These are phyloP conservation scores for Hemichromis elongatus DNA, from an alignment of 2,113 vertebrate species.

Conservation along the genomic window DNA sequence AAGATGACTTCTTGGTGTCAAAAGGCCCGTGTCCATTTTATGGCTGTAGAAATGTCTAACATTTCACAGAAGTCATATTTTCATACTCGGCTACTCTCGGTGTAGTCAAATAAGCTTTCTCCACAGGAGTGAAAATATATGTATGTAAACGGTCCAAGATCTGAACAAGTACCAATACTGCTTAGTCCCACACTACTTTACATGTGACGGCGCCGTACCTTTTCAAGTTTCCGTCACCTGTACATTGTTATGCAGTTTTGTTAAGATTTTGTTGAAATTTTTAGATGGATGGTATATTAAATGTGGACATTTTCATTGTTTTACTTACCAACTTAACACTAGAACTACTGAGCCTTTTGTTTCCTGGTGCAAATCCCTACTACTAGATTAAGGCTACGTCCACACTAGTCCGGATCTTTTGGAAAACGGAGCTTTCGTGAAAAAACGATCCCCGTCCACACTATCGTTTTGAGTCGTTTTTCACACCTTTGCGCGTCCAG, in stretches of 20 bases:
- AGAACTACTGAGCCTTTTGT: no score
- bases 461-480: no score
- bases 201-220: fast-evolving
- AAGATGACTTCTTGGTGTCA: background rate
- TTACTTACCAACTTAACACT: no score
- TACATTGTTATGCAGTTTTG: background rate
- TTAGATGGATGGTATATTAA: background rate
- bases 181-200: background rate
- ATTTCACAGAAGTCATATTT: background rate
- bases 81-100: background rate
- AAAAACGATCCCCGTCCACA: no score
- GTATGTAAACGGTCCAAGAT: background rate
- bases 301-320: no score
- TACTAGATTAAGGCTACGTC: no score
- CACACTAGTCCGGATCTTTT: no score
- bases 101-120: background rate
- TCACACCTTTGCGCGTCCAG: no score
- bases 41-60: background rate
- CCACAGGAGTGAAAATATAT: background rate
- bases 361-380: no score
- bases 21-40: background rate
- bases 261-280: background rate
- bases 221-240: fast-evolving
- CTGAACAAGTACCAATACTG: background rate
- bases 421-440: no score